Conservation (phyloP, 2,113 vertebrate genomes). For the Nymphicus hollandicus region DNA sequence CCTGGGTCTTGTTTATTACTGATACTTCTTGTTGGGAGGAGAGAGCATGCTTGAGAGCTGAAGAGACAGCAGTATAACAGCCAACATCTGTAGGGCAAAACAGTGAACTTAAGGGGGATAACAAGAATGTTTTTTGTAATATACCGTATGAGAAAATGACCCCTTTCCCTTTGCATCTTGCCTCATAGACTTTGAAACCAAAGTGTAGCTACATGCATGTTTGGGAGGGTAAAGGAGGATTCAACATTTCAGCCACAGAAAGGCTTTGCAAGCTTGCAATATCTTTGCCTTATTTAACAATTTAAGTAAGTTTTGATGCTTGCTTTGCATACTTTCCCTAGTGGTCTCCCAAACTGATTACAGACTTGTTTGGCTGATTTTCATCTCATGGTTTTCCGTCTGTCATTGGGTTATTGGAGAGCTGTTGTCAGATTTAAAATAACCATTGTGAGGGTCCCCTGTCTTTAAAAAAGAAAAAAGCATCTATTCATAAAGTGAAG, state of each 20-base stretch:
- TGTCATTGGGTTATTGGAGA: not conserved
- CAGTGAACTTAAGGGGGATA: not conserved
- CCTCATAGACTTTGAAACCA: not conserved
- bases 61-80: not conserved
- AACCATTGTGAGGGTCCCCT: not conserved
- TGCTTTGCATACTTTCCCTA: not conserved
- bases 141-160: not conserved
- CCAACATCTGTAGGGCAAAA: not conserved
- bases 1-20: not conserved
- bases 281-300: not conserved
- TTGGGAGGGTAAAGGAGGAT: not conserved
- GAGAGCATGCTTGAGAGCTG: not conserved
- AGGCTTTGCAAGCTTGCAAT: not conserved
- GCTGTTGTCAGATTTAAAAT: slow-evolving; percentile 4
- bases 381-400: not conserved
- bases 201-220: not conserved
- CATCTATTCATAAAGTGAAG: not conserved
- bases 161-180: not conserved
- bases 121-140: not conserved
- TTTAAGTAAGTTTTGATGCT: not conserved
- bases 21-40: not conserved
- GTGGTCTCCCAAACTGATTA: not conserved
- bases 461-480: not conserved
- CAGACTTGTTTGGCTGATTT: not conserved
- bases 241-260: not conserved